Conservation (phyloP, 1,140 invertebrate species). For the Condylostylus longicornis region DNA sequence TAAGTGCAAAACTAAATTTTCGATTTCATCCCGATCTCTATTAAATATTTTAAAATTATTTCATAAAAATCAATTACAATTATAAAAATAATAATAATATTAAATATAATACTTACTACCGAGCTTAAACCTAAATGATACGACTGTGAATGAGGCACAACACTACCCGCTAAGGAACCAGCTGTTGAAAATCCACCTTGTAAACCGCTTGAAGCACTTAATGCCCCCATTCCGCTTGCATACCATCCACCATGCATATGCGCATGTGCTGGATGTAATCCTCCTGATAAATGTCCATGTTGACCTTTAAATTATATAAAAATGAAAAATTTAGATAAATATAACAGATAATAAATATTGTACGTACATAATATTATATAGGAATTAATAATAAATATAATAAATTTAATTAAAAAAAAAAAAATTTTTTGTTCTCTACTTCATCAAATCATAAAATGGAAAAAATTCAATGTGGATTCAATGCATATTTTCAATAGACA, state of each 20-base stretch:
- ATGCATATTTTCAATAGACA: no score
- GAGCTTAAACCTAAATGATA: slow-evolving; percentile 31
- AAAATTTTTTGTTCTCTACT: no score
- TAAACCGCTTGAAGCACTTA: slow-evolving; percentile 30
- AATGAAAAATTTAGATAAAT: slow-evolving; percentile 1
- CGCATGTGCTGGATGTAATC: slow-evolving; percentile 33
- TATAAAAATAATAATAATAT: not conserved
- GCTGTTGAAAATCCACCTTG: slow-evolving; percentile 31
- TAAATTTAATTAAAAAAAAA: no score
- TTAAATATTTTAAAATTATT: no score
- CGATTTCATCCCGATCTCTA: no score
- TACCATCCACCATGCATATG: slow-evolving; percentile 33
- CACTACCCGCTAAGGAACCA: slow-evolving; percentile 27
- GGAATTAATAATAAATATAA: no score
- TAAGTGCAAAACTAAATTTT: no score
- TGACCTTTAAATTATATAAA: slow-evolving; percentile 24
- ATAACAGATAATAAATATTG: not conserved
- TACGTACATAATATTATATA: not conserved
- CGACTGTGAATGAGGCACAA: slow-evolving; percentile 31
- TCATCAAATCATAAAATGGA: no score
- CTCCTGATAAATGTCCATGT: slow-evolving; percentile 32
- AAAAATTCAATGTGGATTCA: no score
- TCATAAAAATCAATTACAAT: no score
- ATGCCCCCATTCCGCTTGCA: slow-evolving; percentile 30
- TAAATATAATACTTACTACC: slow-evolving; percentile 22